These are phyloP conservation scores for Poeciliopsis presidionis DNA, from an alignment of 2,797 vertebrate genomes.

Conservation along the genomic window DNA sequence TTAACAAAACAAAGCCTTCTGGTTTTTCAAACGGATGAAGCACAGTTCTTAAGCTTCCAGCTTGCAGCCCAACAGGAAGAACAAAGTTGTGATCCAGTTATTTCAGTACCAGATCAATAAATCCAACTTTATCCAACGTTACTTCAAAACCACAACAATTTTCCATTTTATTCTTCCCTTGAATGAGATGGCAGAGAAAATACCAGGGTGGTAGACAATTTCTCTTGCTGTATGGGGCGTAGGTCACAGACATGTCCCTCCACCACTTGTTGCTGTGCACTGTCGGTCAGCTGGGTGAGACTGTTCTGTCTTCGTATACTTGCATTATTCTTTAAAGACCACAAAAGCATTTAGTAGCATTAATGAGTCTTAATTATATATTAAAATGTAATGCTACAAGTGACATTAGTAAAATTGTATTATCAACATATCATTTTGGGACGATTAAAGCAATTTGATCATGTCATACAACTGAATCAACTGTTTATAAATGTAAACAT, in stretches of 20 bases:
- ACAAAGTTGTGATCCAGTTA: background rate
- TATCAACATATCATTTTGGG: background rate
- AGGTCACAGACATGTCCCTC: background rate
- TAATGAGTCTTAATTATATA: too few species aligned
- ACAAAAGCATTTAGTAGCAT: too few species aligned
- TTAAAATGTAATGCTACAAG: background rate
- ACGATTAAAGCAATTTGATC: background rate
- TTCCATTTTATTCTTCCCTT: background rate
- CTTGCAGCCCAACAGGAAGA: constrained; percentile 32
- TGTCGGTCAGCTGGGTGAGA: background rate
- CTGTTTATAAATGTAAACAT: background rate
- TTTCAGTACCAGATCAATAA: too few species aligned
- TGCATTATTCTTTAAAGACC: too few species aligned
- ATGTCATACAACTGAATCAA: background rate
- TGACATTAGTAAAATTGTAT: background rate
- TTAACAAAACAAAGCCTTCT: constrained; percentile 12
- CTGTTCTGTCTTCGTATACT: background rate
- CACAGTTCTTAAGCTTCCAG: constrained; percentile 44
- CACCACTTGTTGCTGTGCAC: background rate
- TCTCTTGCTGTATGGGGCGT: background rate
- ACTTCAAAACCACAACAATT: background rate
- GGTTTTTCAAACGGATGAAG: constrained; percentile 20
- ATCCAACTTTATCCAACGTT: too few species aligned
- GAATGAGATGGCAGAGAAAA: background rate
- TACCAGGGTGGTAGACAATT: background rate